Conservation (phyloP, 2,113 vertebrate genomes). For the Oncorhynchus clarkii region DNA sequence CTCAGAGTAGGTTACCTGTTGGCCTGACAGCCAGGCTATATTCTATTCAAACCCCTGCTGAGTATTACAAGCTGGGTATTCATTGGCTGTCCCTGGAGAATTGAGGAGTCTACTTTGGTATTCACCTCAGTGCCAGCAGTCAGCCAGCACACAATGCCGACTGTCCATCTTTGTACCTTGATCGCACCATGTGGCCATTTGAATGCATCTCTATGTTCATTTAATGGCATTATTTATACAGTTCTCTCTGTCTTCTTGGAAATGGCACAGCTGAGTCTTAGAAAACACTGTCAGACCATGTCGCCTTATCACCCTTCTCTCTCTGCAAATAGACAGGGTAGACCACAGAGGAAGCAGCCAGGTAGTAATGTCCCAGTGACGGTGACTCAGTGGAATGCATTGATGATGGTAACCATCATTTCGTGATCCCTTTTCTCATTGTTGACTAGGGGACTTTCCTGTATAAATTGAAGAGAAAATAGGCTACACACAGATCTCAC, state of each 20-base stretch:
- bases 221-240: background rate
- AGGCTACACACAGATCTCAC: no score
- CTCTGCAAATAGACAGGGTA: background rate
- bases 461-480: no score
- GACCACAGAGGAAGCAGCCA: background rate
- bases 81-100: background rate
- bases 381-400: background rate
- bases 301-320: background rate
- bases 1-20: background rate
- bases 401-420: no score
- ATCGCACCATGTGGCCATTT: slow-evolving; percentile 1
- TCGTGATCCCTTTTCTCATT: no score
- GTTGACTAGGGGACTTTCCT: no score
- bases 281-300: background rate
- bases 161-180: slow-evolving; percentile 3
- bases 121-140: background rate
- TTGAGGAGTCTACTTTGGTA: background rate
- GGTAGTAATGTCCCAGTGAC: background rate
- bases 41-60: background rate
- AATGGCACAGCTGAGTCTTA: background rate
- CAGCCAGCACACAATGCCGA: slow-evolving; percentile 1
- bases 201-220: slow-evolving; percentile 13
- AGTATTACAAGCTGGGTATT: background rate
- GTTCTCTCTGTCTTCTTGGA: background rate
- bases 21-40: background rate